These are phyloP conservation scores for Apeira syringaria DNA, from an alignment of 2,888 invertebrate genomes.

Conservation along the genomic window DNA sequence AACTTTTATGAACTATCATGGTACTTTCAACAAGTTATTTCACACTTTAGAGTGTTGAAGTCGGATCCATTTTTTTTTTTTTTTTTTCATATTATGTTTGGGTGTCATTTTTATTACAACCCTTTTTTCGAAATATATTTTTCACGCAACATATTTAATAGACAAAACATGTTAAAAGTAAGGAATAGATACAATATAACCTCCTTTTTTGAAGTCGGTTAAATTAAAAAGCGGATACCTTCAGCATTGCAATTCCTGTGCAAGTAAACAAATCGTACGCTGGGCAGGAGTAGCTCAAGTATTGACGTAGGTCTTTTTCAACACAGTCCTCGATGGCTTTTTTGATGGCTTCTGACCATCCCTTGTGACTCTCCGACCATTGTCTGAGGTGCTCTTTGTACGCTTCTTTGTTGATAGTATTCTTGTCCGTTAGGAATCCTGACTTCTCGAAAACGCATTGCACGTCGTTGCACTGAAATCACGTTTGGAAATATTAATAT, in stretches of 20 bases:
- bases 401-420: slow-evolving; percentile 61
- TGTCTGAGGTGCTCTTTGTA: slow-evolving; percentile 57
- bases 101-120: no score
- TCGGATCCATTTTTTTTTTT: no score
- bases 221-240: slow-evolving; percentile 61
- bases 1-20: no score
- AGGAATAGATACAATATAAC: no score
- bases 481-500: not conserved
- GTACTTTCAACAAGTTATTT: no score
- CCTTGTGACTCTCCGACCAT: slow-evolving; percentile 58
- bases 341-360: slow-evolving; percentile 60
- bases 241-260: slow-evolving; percentile 72
- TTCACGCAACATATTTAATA: no score
- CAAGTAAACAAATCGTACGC: slow-evolving; percentile 75
- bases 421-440: slow-evolving; percentile 60
- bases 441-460: slow-evolving; percentile 73
- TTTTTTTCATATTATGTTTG: no score
- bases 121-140: no score
- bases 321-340: slow-evolving; percentile 67
- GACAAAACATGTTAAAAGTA: no score
- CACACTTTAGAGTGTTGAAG: no score
- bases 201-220: not conserved
- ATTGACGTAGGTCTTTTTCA: slow-evolving; percentile 63
- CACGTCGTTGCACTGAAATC: slow-evolving; percentile 64
- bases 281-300: slow-evolving; percentile 62